A percentile compares a stretch with the other conserved stretches of the same genome.
phyloP scores from a whole-genome alignment of 2,797 vertebrate genomes.

The Zenarchopterus dispar region DNA sequence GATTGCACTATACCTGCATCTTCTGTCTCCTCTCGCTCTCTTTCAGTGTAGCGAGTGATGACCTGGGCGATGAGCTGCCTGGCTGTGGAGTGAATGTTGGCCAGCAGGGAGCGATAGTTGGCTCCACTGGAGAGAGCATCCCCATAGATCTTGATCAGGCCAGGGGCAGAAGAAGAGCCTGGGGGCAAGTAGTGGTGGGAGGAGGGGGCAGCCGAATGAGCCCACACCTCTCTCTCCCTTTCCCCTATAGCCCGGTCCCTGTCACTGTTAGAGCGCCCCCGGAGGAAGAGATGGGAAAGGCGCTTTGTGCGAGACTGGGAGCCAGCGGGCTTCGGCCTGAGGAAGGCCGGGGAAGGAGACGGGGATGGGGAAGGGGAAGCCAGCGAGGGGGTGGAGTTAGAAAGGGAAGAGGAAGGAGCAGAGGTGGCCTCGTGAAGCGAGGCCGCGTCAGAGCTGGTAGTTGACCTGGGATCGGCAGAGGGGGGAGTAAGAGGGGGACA shows the following conservation, averaged over 20 bases:
- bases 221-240: constrained; percentile 78
- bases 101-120: constrained; percentile 87
- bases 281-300: constrained; percentile 90
- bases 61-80: constrained; percentile 85
- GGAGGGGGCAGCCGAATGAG: constrained; percentile 78
- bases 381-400: constrained; percentile 84
- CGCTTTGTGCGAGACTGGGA: constrained; percentile 89
- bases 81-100: constrained; percentile 82
- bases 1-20: constrained; percentile 72
- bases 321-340: constrained; percentile 80
- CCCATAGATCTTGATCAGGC: constrained; percentile 87
- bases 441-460: constrained; percentile 86
- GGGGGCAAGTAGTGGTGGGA: constrained; percentile 85
- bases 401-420: constrained; percentile 84
- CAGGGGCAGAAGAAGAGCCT: constrained; percentile 82
- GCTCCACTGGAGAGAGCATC: constrained; percentile 86
- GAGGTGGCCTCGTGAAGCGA: constrained; percentile 83
- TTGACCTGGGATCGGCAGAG: constrained; percentile 77
- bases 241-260: constrained; percentile 80
- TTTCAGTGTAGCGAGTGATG: constrained; percentile 86
- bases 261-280: constrained; percentile 86
- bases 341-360: constrained; percentile 82
- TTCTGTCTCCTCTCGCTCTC: constrained; percentile 84
- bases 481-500: constrained; percentile 37
- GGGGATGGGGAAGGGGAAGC: constrained; percentile 80